Evolutionary conservation across 2,888 invertebrate species (phyloP).

Genomic region (Vanessa cardui): DNA sequence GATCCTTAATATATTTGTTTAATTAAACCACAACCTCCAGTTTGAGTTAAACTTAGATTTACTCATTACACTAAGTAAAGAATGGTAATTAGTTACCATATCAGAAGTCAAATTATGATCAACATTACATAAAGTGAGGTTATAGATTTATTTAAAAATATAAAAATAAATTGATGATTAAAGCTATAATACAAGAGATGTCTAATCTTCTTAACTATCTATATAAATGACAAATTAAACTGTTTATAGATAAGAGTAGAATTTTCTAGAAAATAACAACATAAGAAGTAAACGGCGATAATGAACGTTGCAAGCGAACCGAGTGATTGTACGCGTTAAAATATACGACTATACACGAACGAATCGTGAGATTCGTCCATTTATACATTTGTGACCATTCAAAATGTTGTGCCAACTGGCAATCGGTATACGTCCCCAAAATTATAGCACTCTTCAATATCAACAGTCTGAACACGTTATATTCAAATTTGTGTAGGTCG

Average conservation of each 20-base stretch:
- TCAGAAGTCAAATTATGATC: no score
- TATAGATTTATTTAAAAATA: no score
- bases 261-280: constrained; percentile 14
- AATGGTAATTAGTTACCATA: no score
- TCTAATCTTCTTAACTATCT: background rate
- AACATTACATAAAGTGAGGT: no score
- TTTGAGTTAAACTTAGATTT: no score
- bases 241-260: background rate
- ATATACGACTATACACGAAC: constrained; percentile 10
- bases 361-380: constrained; percentile 12
- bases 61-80: no score
- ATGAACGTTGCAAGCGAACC: constrained; percentile 1
- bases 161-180: no score
- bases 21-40: no score
- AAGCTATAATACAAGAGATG: no score
- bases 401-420: constrained; percentile 45
- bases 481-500: constrained; percentile 41
- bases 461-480: constrained; percentile 38
- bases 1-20: no score
- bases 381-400: constrained; percentile 17
- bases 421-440: constrained; percentile 39
- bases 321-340: constrained; percentile 16
- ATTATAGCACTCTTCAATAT: constrained; percentile 33
- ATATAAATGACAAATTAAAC: constrained; percentile 1
- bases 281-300: constrained; percentile 11